Base-by-base conservation (phyloP, 2,797 vertebrate genomes). In the Xenops minutus region DNA sequence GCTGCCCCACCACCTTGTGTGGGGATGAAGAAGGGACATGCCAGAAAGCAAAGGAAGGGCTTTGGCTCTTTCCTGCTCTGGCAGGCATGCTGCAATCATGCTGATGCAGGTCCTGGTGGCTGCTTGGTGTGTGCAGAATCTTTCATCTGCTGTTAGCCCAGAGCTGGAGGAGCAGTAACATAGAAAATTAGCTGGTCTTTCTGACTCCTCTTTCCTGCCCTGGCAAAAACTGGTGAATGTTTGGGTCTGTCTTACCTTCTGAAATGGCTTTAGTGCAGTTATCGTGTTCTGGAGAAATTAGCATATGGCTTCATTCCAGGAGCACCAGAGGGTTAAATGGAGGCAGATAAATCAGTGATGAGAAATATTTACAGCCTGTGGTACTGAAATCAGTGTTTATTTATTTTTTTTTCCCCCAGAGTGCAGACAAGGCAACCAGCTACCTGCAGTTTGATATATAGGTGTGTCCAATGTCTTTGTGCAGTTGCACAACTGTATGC, bases 81-180 rank as follows among this genome's bases (percentile, higher is more conserved):
- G 29, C 77, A 84, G 43, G 23, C 43, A 5, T 24, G 63, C 62
- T 81, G 74, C 67, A 26, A 0, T 56, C 7, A 0, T 24, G 59
- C 66, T 72, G 51, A 18, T 84, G 80, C 52, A 58, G 43, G 22
- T 89, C 83, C 61, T 48, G 30, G 51, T 63, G 78, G 36, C 67
- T 95, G 63, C 77, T 76, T 36, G 48, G 34, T 24, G 8, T 29
- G 4, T 17, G 55, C 41, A 79, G 62, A 29, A 52, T 52, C 36
- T 82, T 71, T 92, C 30, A 23, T n/a, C 27, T 67, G 67, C 86
- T 87, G 74, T 80, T 78, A 97, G 69, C 79, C 69, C 23, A 11
- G 66, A 86, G 55, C 26, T 37, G 39, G 62, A 75, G 36, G 36
- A 90, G 69, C 82, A 69, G 36, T 20, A 69, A 59, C 20, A 37